Evolutionary conservation across 2,113 vertebrate genomes (phyloP).

Genomic region (Cyprinodon brontotheroides): DNA sequence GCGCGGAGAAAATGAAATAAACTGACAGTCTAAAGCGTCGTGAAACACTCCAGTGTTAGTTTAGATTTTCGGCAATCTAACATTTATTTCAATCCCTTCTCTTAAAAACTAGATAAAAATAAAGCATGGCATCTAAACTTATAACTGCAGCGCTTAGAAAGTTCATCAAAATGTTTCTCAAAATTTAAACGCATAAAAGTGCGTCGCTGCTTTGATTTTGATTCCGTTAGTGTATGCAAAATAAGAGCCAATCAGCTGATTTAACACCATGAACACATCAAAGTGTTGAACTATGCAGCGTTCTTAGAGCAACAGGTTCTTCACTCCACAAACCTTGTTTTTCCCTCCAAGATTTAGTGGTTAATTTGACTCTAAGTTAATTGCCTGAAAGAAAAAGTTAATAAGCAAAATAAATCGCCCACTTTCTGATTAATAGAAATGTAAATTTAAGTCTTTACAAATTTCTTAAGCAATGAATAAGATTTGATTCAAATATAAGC

Average conservation of each 20-base stretch:
- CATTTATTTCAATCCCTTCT: slow-evolving; percentile 65
- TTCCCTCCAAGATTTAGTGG: neutral
- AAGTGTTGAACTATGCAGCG: neutral
- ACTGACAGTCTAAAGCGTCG: slow-evolving; percentile 65
- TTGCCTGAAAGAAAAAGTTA: neutral
- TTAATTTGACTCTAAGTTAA: neutral
- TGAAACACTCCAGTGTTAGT: slow-evolving; percentile 74
- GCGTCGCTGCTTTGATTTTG: neutral
- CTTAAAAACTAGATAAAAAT: slow-evolving; percentile 17
- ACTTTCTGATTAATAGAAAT: neutral
- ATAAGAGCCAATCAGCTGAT: neutral
- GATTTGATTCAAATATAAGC: slow-evolving; percentile 13
- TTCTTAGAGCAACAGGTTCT: neutral
- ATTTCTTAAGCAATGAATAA: neutral
- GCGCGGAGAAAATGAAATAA: neutral
- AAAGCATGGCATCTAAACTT: slow-evolving; percentile 7
- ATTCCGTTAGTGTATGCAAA: neutral
- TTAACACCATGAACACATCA: neutral
- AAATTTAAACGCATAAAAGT: neutral
- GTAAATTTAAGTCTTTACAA: neutral
- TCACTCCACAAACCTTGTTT: neutral
- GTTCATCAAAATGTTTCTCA: neutral
- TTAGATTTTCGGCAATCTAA: slow-evolving; percentile 72
- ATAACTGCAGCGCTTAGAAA: too few species aligned
- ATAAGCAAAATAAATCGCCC: neutral